phyloP scores from a whole-genome alignment of 1,140 invertebrate genomes.

The Macrocentrus cingulum region DNA sequence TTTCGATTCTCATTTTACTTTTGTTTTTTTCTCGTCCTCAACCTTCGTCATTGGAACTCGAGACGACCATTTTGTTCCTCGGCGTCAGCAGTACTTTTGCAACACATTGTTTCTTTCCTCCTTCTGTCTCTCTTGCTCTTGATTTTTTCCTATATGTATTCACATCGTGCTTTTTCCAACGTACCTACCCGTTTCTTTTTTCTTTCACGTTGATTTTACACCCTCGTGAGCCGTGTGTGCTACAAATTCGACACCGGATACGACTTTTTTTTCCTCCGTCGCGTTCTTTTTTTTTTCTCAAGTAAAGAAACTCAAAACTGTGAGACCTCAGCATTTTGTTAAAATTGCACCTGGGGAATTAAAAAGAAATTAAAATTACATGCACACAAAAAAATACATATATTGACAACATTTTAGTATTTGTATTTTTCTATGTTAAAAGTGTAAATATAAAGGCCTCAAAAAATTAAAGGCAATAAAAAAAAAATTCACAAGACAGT shows the following conservation, averaged over 20 bases:
- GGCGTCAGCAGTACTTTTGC: background rate
- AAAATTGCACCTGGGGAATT: conserved; percentile 7
- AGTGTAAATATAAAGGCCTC: too few relatives aligned
- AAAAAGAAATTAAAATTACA: conserved; percentile 3
- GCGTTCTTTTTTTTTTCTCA: background rate
- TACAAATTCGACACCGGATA: conserved; percentile 24
- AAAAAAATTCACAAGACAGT: too few relatives aligned
- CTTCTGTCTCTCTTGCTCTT: background rate
- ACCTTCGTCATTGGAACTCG: too few relatives aligned
- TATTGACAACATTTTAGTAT: background rate
- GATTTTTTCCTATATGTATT: conserved; percentile 1
- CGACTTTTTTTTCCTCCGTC: conserved; percentile 8
- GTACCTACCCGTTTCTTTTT: background rate
- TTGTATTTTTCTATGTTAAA: background rate
- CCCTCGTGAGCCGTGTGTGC: background rate
- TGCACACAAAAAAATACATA: background rate
- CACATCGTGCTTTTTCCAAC: background rate
- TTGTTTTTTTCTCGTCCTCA: conserved; percentile 6
- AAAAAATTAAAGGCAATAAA: too few relatives aligned
- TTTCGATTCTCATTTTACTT: conserved; percentile 8
- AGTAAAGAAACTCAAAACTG: conserved; percentile 12
- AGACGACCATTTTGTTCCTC: background rate
- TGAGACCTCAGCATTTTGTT: background rate
- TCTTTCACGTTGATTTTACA: conserved; percentile 20
- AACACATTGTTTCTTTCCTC: conserved; percentile 14